Conservation (phyloP, 2,797 vertebrate species). For the Tiaroga cobitis region DNA sequence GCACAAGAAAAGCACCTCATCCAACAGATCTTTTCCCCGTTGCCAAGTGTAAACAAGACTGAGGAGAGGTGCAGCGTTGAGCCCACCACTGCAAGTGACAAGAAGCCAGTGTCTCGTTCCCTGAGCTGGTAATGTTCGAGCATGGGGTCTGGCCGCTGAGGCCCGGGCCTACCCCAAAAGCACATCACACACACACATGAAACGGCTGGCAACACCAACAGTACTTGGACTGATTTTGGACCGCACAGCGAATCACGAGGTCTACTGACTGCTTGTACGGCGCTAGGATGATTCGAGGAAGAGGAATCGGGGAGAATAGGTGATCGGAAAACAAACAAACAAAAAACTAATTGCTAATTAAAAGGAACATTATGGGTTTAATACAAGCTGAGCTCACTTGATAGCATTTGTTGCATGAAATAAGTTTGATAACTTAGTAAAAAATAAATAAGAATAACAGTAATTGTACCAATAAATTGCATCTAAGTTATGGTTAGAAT, state of each 20-base stretch:
- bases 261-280: constrained; percentile 68
- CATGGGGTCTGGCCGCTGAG: constrained; percentile 68
- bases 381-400: constrained; percentile 7
- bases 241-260: constrained; percentile 57
- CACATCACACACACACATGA: constrained; percentile 72
- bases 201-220: constrained; percentile 94
- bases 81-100: constrained; percentile 59
- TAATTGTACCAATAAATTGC: neutral
- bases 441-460: neutral
- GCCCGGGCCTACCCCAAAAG: constrained; percentile 67
- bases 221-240: constrained; percentile 85
- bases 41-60: constrained; percentile 66
- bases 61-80: constrained; percentile 55
- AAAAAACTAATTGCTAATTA: constrained; percentile 50
- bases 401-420: neutral
- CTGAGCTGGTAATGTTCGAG: constrained; percentile 70
- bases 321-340: constrained; percentile 57
- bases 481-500: neutral
- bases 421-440: neutral
- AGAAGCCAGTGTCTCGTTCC: constrained; percentile 76
- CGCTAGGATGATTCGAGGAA: constrained; percentile 73
- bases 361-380: neutral
- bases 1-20: constrained; percentile 71
- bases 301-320: constrained; percentile 59
- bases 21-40: constrained; percentile 69